Evolutionary conservation across 1,140 invertebrate genomes (phyloP).

Genomic region (Hydropsyche tenuis): DNA sequence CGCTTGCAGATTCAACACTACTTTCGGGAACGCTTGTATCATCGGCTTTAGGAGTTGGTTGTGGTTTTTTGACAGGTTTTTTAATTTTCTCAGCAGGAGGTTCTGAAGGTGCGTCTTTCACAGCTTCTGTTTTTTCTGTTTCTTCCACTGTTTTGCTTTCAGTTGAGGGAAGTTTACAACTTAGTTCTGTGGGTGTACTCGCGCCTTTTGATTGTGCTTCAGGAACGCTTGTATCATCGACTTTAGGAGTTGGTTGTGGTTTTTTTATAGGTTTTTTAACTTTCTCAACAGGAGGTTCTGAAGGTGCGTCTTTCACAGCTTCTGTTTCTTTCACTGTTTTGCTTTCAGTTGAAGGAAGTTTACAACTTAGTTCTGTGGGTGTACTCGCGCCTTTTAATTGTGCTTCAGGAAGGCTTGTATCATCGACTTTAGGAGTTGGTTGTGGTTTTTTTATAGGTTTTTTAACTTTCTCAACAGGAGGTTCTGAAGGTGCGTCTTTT

Average conservation of each 20-base stretch:
- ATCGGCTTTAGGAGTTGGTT: constrained; percentile 45
- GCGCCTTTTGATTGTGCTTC: background rate
- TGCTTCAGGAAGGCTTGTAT: constrained; percentile 50
- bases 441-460: constrained; percentile 59
- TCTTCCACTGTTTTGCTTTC: constrained; percentile 24
- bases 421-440: constrained; percentile 33
- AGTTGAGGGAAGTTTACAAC: background rate
- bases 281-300: constrained; percentile 38
- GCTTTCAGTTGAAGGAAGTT: background rate
- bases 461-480: constrained; percentile 52
- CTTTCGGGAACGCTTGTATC: constrained; percentile 50
- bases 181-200: background rate
- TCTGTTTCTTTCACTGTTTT: constrained; percentile 28
- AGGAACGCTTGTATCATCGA: constrained; percentile 49
- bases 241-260: constrained; percentile 50
- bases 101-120: constrained; percentile 41
- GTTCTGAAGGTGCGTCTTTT: constrained; percentile 40
- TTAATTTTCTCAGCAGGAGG: constrained; percentile 52
- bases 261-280: constrained; percentile 60
- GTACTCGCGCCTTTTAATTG: background rate
- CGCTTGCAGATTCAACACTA: background rate
- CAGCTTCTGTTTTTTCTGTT: constrained; percentile 27
- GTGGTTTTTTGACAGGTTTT: constrained; percentile 58
- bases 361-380: background rate
- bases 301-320: constrained; percentile 40